Evolutionary conservation across 1,140 invertebrate genomes (phyloP), one percentile per base, ranked within the genome.

Genomic region (Ectropis grisescens): DNA sequence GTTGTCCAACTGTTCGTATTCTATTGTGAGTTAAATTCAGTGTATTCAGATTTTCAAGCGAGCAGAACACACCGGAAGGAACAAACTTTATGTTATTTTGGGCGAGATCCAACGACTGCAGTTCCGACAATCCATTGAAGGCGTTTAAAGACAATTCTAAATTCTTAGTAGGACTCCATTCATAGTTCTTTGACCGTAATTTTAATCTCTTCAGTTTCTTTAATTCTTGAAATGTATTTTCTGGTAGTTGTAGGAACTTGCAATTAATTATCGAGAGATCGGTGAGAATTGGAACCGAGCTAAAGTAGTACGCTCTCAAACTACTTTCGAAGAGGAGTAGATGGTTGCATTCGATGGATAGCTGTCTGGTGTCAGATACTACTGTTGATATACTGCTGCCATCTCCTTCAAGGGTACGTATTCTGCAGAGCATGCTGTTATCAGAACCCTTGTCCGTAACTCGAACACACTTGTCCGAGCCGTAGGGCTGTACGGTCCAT

Each of bases 1-100:
- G 82, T 41, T 91, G 86, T 16, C 90, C 87, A 4, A 93, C 82
- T 24, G 89, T 89, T 28, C 85, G 84, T 41, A 96, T 88, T 50
- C 88, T 87, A 72, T 96, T 95, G 12, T 87, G 84, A 6, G 93
- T 94, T 39, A 95, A 83, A 82, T 97, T 96, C 12, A 97, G 81
- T 29, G 88, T 86, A 56, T 92, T 91, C 3, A 97, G 81, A 57
- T 91, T 92, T 30, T 86, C 85, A 37, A 97, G 76, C 2, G 88
- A 85, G 62, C 93, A 95, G 33, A 95, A 89, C 15, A 90, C 84
- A 25, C 87, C 88, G 8, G 87, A 86, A 1, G 93, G 91, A 45
- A 96, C 62, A 1, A 87, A 84, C 32, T 88, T 85, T 29, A 96
- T 87, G 75, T 95, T 94, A 76, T 94, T 96, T 60, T 91, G 87